Base-by-base conservation (phyloP, 30 jellyfish, hydroid and myxozoan genomes). In the Haliclystus octoradiatus region DNA sequence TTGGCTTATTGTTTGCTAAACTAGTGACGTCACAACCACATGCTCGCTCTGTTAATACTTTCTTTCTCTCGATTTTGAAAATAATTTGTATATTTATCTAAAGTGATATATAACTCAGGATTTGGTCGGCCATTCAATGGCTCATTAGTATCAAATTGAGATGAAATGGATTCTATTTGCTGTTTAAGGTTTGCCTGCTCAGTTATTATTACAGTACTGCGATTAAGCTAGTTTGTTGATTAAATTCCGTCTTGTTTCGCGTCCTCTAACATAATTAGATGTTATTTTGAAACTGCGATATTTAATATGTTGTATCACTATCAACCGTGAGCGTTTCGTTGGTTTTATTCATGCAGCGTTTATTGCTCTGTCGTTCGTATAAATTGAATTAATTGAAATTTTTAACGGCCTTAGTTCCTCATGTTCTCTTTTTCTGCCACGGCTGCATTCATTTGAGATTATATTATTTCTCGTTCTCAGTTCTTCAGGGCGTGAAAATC, bases 1-100 rank as follows among this genome's bases (percentile, higher is more conserved):
- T 40, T 40, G 14, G 57, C 57, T 40, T 40, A 40, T 40, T 40
- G 57, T 40, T 40, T 40, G 57, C 57, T 5, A 40, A 40, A 40
- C 57, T 7, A 7, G 92, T 82, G 94, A 82, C 94, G 94, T 82
- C 94, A 82, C 94, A 74, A 82, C 94, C 94, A 82, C 94, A 82
- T 82, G 94, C 94, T 87, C 94, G 88, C 69, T 78, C 92, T 78
- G 92, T 77, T 74, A 83, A 72, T 7, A 80, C 66, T 85, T 78
- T 74, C 73, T 82, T 84, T 70, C 84, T 83, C 94, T 83, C 66
- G 67, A 70, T 82, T 82, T 84, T 65, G 88, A 70, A 82, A 73
- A 82, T 82, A 72, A 82, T 84, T 82, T 82, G 93, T 80, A 71
- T 79, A 34, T 69, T 85, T 71, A 71, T 85, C 93, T 80, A 31